These are phyloP conservation scores for Drosophila putrida DNA, from an alignment of 2,888 invertebrate species.

Conservation along the genomic window DNA sequence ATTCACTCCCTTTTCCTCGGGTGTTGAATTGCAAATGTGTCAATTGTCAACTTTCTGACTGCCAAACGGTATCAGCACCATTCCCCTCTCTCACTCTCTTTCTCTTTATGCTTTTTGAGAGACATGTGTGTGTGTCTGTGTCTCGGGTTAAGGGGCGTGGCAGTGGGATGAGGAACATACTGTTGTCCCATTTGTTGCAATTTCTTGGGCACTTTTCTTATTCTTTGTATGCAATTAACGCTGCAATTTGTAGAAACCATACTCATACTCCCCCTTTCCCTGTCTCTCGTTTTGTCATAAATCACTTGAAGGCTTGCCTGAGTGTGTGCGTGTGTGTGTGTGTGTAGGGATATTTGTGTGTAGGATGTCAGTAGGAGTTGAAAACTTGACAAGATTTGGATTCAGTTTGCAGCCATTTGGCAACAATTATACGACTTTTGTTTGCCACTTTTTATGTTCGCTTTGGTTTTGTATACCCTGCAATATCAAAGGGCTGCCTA, in stretches of 20 bases:
- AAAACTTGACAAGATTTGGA: conserved; percentile 56
- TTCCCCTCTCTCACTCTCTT: not conserved
- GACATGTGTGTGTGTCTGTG: conserved; percentile 17
- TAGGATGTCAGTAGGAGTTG: not conserved
- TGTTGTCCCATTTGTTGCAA: conserved; percentile 69
- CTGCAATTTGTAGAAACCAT: conserved; percentile 66
- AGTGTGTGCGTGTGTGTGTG: not conserved
- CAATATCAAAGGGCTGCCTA: not conserved
- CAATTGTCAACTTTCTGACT: conserved; percentile 78
- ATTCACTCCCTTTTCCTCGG: conserved; percentile 32
- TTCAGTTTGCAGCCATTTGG: conserved; percentile 61
- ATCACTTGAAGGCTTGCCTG: conserved; percentile 6
- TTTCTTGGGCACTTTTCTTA: conserved; percentile 77
- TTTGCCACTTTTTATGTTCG: conserved; percentile 53
- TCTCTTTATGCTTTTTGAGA: conserved; percentile 10
- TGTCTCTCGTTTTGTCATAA: conserved; percentile 13
- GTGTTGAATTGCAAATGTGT: conserved; percentile 82
- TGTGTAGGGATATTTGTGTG: not conserved
- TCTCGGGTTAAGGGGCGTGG: not conserved
- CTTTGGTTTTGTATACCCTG: conserved; percentile 35
- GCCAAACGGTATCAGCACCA: conserved; percentile 59
- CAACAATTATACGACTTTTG: conserved; percentile 68
- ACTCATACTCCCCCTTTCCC: not conserved
- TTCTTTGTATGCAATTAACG: conserved; percentile 78
- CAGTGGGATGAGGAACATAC: not conserved